Conservation (phyloP, 2,888 invertebrate species). For the Leptothorax acervorum region DNA sequence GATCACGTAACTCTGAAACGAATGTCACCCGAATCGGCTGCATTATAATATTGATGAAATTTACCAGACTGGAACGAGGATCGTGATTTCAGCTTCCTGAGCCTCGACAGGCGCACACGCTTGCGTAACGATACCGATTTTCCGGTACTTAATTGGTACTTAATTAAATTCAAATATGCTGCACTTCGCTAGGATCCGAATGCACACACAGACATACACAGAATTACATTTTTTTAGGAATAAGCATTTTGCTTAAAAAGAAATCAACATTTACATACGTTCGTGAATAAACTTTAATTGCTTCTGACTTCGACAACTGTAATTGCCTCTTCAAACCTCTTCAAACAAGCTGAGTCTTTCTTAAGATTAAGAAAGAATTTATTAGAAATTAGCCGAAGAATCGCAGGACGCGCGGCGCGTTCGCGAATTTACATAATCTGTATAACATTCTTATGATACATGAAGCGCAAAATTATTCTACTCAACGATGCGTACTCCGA, state of each 20-base stretch:
- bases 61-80: slow-evolving; percentile 74
- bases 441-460: neutral
- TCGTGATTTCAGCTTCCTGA: slow-evolving; percentile 42
- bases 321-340: too few species aligned
- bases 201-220: neutral
- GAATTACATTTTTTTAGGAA: neutral
- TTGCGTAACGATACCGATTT: slow-evolving; percentile 50
- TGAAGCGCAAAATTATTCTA: slow-evolving; percentile 15
- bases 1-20: slow-evolving; percentile 43
- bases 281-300: neutral
- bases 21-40: slow-evolving; percentile 21
- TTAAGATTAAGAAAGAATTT: neutral
- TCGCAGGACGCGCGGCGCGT: neutral
- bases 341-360: neutral
- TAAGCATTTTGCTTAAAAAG: neutral
- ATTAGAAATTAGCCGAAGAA: neutral
- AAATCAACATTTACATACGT: neutral
- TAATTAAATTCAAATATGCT: slow-evolving; percentile 18
- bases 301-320: neutral
- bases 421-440: slow-evolving; percentile 8
- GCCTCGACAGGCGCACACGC: slow-evolving; percentile 15
- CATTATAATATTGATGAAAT: slow-evolving; percentile 73
- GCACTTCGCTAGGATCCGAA: neutral
- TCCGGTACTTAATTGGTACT: slow-evolving; percentile 21
- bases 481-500: slow-evolving; percentile 17